These are phyloP conservation scores for Parauchenoglanis ngamensis DNA, from an alignment of 2,797 vertebrate genomes.

Conservation along the genomic window DNA sequence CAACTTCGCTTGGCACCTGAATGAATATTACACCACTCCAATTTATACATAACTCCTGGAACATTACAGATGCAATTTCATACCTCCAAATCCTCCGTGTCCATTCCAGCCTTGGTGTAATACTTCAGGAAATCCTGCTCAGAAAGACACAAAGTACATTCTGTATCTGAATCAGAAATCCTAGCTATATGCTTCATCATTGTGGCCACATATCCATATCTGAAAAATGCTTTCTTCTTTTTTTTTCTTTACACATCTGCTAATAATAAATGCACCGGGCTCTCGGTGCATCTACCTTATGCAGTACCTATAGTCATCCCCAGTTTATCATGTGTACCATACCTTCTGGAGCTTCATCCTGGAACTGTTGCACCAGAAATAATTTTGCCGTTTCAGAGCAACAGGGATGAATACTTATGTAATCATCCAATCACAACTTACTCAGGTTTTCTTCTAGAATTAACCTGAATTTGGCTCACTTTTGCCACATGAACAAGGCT, in stretches of 20 bases:
- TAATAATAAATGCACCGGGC: neutral
- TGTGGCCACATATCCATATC: constrained; percentile 37
- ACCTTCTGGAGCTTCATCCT: neutral
- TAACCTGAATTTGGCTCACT: neutral
- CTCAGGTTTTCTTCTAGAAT: neutral
- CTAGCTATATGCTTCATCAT: constrained; percentile 6
- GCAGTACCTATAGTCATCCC: neutral
- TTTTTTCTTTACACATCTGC: neutral
- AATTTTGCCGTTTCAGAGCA: neutral
- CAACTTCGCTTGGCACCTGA: neutral
- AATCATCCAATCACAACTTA: neutral
- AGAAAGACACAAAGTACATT: constrained; percentile 42
- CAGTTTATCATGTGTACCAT: neutral
- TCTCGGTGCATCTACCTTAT: neutral
- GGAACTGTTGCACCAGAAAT: neutral
- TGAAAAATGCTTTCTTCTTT: neutral
- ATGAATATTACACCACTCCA: constrained; percentile 4
- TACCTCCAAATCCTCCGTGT: constrained; percentile 88
- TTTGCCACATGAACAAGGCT: neutral
- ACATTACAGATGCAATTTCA: constrained; percentile 35
- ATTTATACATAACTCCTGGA: constrained; percentile 33
- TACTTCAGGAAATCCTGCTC: constrained; percentile 91
- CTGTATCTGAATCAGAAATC: neutral
- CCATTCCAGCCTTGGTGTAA: constrained; percentile 87
- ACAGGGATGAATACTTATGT: too few relatives aligned